phyloP scores from a whole-genome alignment of 2,888 invertebrate species.

The Andrena minutula region DNA sequence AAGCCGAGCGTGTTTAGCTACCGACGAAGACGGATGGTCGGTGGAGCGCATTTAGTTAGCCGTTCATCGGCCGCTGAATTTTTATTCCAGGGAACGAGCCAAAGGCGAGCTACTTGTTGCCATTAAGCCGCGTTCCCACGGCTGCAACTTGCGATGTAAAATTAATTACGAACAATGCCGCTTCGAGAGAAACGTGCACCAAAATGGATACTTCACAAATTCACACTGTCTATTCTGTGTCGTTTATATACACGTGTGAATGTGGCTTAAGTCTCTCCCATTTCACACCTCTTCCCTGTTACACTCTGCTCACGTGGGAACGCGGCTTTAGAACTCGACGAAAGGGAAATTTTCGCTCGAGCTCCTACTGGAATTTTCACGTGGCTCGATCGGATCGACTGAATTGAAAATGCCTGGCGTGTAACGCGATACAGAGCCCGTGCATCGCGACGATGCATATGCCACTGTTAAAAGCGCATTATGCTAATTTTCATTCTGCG shows the following conservation, averaged over 20 bases:
- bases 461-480: slow-evolving; percentile 51
- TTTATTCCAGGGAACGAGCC: neutral
- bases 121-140: neutral
- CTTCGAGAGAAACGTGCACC: no score
- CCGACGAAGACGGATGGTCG: neutral
- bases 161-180: no score
- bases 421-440: neutral
- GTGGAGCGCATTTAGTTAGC: neutral
- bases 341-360: slow-evolving; percentile 18
- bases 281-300: neutral
- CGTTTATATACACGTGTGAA: neutral
- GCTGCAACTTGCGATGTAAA: neutral
- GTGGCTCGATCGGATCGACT: slow-evolving; percentile 12
- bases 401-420: slow-evolving; percentile 14
- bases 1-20: slow-evolving; percentile 5
- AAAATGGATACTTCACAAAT: no score
- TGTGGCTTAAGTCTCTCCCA: neutral
- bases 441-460: slow-evolving; percentile 22
- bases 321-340: neutral
- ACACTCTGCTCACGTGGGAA: neutral
- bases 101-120: neutral
- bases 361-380: slow-evolving; percentile 38
- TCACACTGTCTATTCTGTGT: neutral
- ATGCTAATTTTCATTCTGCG: slow-evolving; percentile 72
- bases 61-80: neutral